phyloP scores from a whole-genome alignment of 2,888 invertebrate species.

The Plebejus argus region DNA sequence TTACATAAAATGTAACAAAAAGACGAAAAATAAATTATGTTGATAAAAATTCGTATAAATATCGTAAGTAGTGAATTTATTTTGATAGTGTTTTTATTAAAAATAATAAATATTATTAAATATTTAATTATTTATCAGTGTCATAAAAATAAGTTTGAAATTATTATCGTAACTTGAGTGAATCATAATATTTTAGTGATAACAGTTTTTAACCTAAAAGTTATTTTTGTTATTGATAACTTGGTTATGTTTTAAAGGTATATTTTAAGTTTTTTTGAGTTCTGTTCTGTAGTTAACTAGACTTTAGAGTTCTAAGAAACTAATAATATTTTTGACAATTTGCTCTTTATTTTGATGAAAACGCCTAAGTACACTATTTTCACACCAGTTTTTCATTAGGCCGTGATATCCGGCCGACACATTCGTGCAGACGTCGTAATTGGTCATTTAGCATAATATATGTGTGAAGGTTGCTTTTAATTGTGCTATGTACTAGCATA shows the following conservation, averaged over 20 bases:
- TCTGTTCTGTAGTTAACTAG: too few species aligned
- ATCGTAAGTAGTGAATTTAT: too few species aligned
- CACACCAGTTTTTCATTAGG: neutral
- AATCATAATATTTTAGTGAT: neutral
- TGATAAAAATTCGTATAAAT: too few species aligned
- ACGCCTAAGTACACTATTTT: neutral
- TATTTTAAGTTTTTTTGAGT: neutral
- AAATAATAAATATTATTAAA: too few species aligned
- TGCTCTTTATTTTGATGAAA: neutral
- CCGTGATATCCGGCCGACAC: neutral
- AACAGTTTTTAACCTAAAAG: neutral
- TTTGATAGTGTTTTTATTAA: too few species aligned
- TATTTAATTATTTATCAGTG: too few species aligned
- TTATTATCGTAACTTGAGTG: too few species aligned
- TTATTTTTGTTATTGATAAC: neutral
- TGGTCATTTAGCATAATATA: neutral
- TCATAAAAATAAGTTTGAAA: too few species aligned
- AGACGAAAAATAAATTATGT: too few species aligned
- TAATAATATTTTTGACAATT: neutral
- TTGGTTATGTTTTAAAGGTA: neutral
- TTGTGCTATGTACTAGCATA: neutral
- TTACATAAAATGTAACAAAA: too few species aligned
- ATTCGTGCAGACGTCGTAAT: neutral
- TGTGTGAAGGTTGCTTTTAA: neutral
- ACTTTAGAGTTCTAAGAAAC: too few species aligned